Base-by-base conservation (phyloP, 2,888 invertebrate genomes). In the Tetropium fuscum region DNA sequence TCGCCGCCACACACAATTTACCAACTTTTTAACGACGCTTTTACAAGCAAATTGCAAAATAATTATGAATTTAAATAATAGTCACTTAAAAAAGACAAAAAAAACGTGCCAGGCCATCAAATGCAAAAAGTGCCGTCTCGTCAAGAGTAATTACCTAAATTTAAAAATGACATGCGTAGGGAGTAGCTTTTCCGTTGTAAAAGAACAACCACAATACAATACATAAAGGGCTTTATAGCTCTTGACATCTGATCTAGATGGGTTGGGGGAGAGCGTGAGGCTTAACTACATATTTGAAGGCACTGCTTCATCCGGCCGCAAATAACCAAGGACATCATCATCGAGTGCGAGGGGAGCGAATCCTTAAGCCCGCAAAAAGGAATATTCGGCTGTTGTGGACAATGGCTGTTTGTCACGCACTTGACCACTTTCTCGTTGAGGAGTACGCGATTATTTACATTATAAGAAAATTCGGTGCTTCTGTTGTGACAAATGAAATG, bases 121-220 rank as follows among this genome's bases (percentile, higher is more conserved):
- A 58, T 49, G 65, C 61, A 57, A 65, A 60, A 64, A 63, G 56
- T 54, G 36, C 54, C 56, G 40, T 56, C 54, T 48, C 53, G 53
- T 58, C 64, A 53, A 43, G 63, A 59, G 61, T 71, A 73, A 73
- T 73, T 71, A 70, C 69, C 70, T 66, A 73, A 73, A 73, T 73
- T 73, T 70, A 66, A 60, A 57, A 66, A 65, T 55, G 61, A 68
- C 67, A 72, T 69, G 70, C 58, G 51, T 60, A 43, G 54, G 47
- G 48, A 64, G 60, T 60, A 56, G 60, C 48, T 45, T 48, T 60
- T 62, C 56, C 57, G 51, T 60, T 47, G 15, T 40, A 54, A 51
- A 59, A 54, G 54, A 56, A 51, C 53, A 47, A 51, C 58, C 58
- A 48, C 60, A 55, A 51, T 36, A 38, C 40, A 44, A 45, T 47